Evolutionary conservation across 2,888 invertebrate genomes (phyloP), one percentile per base, ranked within the genome.

Genomic region (Sphaerophoria rueppellii): DNA sequence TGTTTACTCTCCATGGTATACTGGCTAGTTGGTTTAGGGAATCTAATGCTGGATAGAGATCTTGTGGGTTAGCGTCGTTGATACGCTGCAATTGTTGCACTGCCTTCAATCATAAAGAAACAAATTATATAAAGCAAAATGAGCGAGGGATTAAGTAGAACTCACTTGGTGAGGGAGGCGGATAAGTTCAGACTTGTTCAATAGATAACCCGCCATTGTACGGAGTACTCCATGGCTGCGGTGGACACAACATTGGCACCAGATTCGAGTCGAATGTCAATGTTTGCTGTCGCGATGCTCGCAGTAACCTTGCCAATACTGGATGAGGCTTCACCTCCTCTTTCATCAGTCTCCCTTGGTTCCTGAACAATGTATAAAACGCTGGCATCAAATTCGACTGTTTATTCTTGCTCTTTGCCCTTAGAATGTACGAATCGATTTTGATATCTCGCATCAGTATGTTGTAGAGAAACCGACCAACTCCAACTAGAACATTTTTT

Each of bases 1-100:
- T 93, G 91, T 99, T 99, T 60, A 99, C 95, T 88, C 93, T 94
- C 99, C 99, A 99, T 0, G 99, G 98, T 77, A 98, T 95, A 67
- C 96, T 94, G 0, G 96, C 95, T n/a, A 99, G 93, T 90, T 98
- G 96, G 93, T 99, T 99, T 48, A 99, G 93, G 32, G 97, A 95
- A 92, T 99, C 99, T 65, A 98, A 93, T 2, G 96, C 94, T 0
- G 99, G 98, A 91, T 96, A 95, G 37, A 98, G 91, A 87, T 95
- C 86, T 83, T 93, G 92, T 0, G 93, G 89, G 2, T 94, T 93
- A 1, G 94, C 92, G 16, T 93, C 92, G 50, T 93, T 92, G 70
- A 97, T 91, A 4, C 94, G 92, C 24, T 94, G 92, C 93, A 93
- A 93, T 89, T 96, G 96, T 77, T 93, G 94, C 65, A 93, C 91